Evolutionary conservation across 64 coral and sea anemone species (phyloP).

Genomic region (Pocillopora damicornis): DNA sequence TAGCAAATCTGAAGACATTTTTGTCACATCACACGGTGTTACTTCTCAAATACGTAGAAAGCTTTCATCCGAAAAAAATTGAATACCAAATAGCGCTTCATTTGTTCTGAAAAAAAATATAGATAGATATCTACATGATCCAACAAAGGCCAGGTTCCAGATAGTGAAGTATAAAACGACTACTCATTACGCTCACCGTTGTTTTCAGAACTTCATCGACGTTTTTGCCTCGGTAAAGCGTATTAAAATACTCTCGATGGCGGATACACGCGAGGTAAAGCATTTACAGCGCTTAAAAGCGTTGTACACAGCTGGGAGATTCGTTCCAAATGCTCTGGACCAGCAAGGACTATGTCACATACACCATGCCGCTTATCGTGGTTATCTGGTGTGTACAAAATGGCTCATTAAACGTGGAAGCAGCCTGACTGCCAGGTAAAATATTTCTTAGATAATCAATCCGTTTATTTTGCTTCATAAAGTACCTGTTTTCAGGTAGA

Average conservation of each 20-base stretch:
- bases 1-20: too few relatives aligned
- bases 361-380: conserved; percentile 64
- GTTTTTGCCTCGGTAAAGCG: neutral
- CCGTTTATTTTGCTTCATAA: too few relatives aligned
- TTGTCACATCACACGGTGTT: too few relatives aligned
- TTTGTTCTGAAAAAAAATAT: too few relatives aligned
- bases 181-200: neutral
- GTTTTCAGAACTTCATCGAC: neutral
- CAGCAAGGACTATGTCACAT: conserved; percentile 67
- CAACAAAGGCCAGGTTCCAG: too few relatives aligned
- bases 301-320: conserved; percentile 20
- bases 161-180: neutral
- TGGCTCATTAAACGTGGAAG: conserved; percentile 83
- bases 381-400: conserved; percentile 67
- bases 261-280: conserved; percentile 23
- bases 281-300: conserved; percentile 63
- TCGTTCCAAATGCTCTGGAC: conserved; percentile 45
- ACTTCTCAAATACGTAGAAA: too few relatives aligned
- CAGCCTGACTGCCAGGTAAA: conserved; percentile 63
- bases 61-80: too few relatives aligned
- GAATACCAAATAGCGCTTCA: too few relatives aligned
- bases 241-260: conserved; percentile 6
- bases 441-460: neutral
- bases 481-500: too few relatives aligned
- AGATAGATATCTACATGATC: too few relatives aligned